phyloP scores from a whole-genome alignment of 1,140 invertebrate genomes.

The Polypedilum pembai region DNA sequence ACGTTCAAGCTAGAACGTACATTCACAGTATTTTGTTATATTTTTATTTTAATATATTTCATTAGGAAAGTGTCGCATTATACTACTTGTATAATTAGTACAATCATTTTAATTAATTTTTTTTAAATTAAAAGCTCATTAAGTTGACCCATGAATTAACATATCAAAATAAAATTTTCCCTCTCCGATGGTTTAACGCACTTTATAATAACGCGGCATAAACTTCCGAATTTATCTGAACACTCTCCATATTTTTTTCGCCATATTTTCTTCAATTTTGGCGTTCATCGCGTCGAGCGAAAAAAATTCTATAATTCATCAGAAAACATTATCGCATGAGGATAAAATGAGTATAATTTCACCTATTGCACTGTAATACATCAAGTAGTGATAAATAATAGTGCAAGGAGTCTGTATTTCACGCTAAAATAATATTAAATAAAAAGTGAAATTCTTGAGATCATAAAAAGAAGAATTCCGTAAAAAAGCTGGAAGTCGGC shows the following conservation, averaged over 20 bases:
- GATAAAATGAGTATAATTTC: constrained; percentile 7
- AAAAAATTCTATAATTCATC: neutral
- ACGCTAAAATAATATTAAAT: neutral
- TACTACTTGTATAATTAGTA: no score
- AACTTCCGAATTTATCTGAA: no score
- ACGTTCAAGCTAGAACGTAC: no score
- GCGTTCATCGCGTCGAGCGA: neutral
- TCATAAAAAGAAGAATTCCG: constrained; percentile 3
- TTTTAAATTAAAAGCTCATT: no score
- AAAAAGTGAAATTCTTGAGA: constrained; percentile 13
- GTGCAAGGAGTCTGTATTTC: neutral
- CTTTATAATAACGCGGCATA: no score
- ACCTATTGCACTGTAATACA: neutral
- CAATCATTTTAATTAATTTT: no score
- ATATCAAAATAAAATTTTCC: no score
- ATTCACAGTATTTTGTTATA: no score
- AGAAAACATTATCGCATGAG: neutral
- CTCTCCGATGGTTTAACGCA: no score
- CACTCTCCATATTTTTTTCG: neutral
- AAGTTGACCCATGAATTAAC: no score
- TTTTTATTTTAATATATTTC: no score
- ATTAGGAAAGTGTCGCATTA: no score
- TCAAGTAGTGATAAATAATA: neutral
- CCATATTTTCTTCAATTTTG: neutral
- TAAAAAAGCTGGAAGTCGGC: neutral